Evolutionary conservation across 92 coral and sea anemone genomes (phyloP).

Genomic region (Zoanthus sansibaricus): DNA sequence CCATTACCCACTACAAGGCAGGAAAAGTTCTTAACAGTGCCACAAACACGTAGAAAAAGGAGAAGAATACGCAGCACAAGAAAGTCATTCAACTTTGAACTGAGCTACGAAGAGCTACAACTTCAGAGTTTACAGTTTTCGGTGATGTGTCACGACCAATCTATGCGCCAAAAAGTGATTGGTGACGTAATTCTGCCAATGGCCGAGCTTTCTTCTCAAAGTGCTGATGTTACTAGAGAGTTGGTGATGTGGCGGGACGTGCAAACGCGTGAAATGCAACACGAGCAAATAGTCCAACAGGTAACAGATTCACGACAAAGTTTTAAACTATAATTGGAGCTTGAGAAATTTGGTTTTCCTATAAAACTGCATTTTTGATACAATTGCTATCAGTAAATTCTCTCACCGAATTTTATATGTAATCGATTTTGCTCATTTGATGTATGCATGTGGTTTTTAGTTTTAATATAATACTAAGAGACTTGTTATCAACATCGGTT

Average conservation of each 20-base stretch:
- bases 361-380: too few species aligned
- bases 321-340: too few species aligned
- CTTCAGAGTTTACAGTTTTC: constrained; percentile 82
- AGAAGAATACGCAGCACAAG: constrained; percentile 65
- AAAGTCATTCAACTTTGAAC: constrained; percentile 79
- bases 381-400: too few species aligned
- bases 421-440: too few species aligned
- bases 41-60: constrained; percentile 16
- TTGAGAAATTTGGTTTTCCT: too few species aligned
- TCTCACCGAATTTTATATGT: too few species aligned
- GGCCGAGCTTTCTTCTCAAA: constrained; percentile 80
- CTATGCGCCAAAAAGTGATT: constrained; percentile 78
- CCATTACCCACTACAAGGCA: not conserved
- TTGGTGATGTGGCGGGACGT: constrained; percentile 88
- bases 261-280: constrained; percentile 76
- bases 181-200: constrained; percentile 87
- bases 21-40: constrained; percentile 25
- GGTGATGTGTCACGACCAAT: constrained; percentile 82
- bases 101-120: constrained; percentile 81
- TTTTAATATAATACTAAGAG: too few species aligned
- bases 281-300: not conserved
- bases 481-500: too few species aligned
- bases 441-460: too few species aligned
- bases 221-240: constrained; percentile 78
- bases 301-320: too few species aligned